Percentiles rank a stretch among this genome's conserved stretches.
phyloP scores from a whole-genome alignment of 2,888 invertebrate species.

The Morpho deidamia region DNA sequence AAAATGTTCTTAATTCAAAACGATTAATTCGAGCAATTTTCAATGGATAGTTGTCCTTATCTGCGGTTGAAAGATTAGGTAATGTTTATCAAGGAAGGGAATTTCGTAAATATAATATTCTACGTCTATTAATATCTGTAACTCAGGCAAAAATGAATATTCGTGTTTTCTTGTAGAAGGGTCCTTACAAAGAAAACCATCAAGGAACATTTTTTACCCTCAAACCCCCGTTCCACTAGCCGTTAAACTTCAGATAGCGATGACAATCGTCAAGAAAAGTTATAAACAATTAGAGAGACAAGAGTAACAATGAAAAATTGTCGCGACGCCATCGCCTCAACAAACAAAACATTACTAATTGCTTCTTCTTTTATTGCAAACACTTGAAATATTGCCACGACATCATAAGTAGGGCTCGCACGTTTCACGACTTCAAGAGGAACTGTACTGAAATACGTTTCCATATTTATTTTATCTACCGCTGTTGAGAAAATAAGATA shows the following conservation, averaged over 20 bases:
- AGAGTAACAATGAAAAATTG: conserved; percentile 37
- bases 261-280: conserved; percentile 31
- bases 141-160: conserved; percentile 9
- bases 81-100: no score
- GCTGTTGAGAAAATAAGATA: no score
- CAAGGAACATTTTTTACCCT: conserved; percentile 18
- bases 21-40: no score
- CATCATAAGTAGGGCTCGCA: conserved; percentile 15
- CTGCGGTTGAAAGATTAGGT: no score
- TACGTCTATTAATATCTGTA: not conserved
- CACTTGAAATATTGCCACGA: conserved; percentile 30
- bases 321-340: conserved; percentile 23
- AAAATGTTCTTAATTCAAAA: no score
- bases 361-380: conserved; percentile 36
- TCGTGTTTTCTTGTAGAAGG: conserved; percentile 10
- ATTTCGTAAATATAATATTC: no score
- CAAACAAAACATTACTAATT: conserved; percentile 39
- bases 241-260: conserved; percentile 24
- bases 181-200: conserved; percentile 12
- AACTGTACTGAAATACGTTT: not conserved
- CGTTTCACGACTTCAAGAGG: not conserved
- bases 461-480: no score
- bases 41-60: no score
- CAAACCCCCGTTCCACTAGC: conserved; percentile 11
- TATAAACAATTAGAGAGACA: conserved; percentile 31